Evolutionary conservation across 2,888 invertebrate species (phyloP).

Genomic region (Junonia oenone): DNA sequence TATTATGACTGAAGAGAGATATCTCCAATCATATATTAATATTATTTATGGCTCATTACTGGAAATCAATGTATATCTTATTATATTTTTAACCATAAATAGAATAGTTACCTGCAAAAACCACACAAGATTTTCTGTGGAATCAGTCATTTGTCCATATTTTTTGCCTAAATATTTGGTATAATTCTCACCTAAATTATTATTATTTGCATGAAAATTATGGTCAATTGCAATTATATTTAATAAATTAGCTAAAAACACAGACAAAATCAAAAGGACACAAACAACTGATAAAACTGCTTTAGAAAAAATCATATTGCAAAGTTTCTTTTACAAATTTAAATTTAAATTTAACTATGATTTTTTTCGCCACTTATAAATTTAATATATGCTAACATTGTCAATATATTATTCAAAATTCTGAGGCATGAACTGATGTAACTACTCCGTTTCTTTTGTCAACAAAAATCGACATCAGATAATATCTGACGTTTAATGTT

Average conservation of each 20-base stretch:
- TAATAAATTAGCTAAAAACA: constrained; percentile 84
- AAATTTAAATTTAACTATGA: not conserved
- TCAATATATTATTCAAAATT: constrained; percentile 1
- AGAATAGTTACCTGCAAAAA: constrained; percentile 88
- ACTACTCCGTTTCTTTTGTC: constrained; percentile 9
- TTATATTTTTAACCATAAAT: too few species aligned
- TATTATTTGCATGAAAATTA: constrained; percentile 56
- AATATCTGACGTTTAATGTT: not conserved
- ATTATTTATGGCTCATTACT: too few species aligned
- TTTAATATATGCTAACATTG: constrained; percentile 5
- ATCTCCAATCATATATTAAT: too few species aligned
- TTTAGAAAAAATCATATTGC: constrained; percentile 82
- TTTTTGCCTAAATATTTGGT: constrained; percentile 53
- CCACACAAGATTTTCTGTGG: constrained; percentile 83
- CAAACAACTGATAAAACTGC: constrained; percentile 80
- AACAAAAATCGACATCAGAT: constrained; percentile 6
- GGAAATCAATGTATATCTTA: too few species aligned
- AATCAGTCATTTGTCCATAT: constrained; percentile 74
- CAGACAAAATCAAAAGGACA: constrained; percentile 82
- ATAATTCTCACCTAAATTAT: constrained; percentile 51
- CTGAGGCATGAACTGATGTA: constrained; percentile 2
- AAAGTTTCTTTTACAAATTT: not conserved
- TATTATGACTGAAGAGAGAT: too few species aligned
- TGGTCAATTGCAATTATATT: constrained; percentile 83
- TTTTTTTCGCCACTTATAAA: not conserved